Evolutionary conservation across 2,888 invertebrate species (phyloP).

Genomic region (Boloria euphrosyne): DNA sequence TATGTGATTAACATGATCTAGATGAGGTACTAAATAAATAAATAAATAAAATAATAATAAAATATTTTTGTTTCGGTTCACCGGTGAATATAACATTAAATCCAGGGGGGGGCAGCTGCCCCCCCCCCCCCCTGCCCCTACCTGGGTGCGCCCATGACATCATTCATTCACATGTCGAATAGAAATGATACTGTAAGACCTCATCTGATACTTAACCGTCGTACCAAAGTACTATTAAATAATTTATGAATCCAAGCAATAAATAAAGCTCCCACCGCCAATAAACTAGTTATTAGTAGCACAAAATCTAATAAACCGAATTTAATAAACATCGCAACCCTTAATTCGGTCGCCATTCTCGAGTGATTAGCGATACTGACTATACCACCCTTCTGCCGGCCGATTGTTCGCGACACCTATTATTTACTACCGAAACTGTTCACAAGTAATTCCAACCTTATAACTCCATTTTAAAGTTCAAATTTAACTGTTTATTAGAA

Average conservation of each 20-base stretch:
- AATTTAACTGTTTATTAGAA: conserved; percentile 29
- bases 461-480: conserved; percentile 17
- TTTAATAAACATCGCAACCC: conserved; percentile 47
- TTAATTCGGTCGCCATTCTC: conserved; percentile 48
- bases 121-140: too few relatives aligned
- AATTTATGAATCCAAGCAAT: background rate
- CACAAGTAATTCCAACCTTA: conserved; percentile 47
- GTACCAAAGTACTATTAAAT: too few relatives aligned
- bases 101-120: too few relatives aligned
- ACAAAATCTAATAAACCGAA: conserved; percentile 34
- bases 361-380: conserved; percentile 52
- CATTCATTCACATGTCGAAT: too few relatives aligned
- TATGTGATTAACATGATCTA: too few relatives aligned
- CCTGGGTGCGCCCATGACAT: too few relatives aligned
- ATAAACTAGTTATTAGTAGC: conserved; percentile 13
- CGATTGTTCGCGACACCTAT: conserved; percentile 74
- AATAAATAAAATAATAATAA: too few relatives aligned
- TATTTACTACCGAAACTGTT: conserved; percentile 48
- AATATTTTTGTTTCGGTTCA: too few relatives aligned
- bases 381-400: conserved; percentile 55
- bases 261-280: conserved; percentile 5
- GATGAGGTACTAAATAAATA: too few relatives aligned
- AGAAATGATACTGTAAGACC: too few relatives aligned
- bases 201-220: too few relatives aligned
- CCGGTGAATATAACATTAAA: too few relatives aligned